Base-by-base conservation (phyloP, 2,113 vertebrate genomes). In the Pogona vitticeps region DNA sequence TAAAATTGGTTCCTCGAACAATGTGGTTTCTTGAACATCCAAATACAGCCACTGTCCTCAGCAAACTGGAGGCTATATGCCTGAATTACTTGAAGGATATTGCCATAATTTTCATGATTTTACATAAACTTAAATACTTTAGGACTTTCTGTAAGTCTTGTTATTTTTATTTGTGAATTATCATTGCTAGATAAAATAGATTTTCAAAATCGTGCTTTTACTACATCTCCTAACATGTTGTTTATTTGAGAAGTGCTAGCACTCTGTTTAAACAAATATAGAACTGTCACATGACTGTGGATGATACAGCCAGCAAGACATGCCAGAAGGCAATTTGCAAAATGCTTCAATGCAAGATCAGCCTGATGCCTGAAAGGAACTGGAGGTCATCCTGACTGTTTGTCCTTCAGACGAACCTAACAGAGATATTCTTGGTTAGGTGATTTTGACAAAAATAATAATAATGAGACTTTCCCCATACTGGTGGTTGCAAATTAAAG, bases 401-500 rank as follows among this genome's bases (percentile, higher is more conserved):
- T 36, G 40, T 78, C 76, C 8, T 78, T 23, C 36, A 76, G 18
- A 13, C 46, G 61, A 68, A 56, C 46, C n/a, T 52, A 40, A 59
- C 46, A 20, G 80, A 31, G 28, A 18, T 4, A 0, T 87, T 77
- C 71, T 71, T 85, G 3, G 17, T 87, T 0, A 0, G 67, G 38
- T 76, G 0, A 58, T 92, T 86, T 83, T 59, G 36, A 20, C 42
- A n/a, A 40, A 82, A 63, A 83, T n/a, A n/a, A n/a, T n/a, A n/a
- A n/a, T n/a, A 3, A 82, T 1, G n/a, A 65, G n/a, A 5, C 33
- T 82, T 14, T 73, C 6, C 82, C 65, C 46, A 56, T 80, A 90
- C 70, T 78, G 72, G 14, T 80, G 38, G 10, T 8, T 23, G 84
- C 3, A 88, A 85, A 86, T 31, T 40, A 84, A 79, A 61, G 2